phyloP scores from a whole-genome alignment of 2,113 vertebrate species.

The Orientallactaga bullata region DNA sequence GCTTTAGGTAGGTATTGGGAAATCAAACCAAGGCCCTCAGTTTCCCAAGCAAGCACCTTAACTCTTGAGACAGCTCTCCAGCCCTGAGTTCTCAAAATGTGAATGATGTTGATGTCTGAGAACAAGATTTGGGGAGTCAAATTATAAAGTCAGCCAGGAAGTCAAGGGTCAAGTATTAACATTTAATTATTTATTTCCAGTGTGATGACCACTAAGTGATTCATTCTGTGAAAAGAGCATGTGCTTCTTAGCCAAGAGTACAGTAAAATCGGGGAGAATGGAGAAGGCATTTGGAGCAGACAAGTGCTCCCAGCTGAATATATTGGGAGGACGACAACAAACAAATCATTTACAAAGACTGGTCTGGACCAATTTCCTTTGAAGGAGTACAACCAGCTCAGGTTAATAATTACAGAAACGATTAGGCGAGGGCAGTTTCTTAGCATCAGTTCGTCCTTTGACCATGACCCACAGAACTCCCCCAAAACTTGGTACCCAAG shows the following conservation, averaged over 20 bases:
- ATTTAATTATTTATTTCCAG: background rate
- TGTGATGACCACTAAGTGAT: background rate
- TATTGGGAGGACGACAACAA: background rate
- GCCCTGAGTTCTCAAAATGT: background rate
- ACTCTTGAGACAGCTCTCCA: no score
- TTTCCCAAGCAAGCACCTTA: no score
- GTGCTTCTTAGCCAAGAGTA: background rate
- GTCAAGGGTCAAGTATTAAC: background rate
- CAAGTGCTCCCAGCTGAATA: background rate
- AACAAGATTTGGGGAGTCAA: background rate
- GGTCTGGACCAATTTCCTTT: constrained; percentile 14
- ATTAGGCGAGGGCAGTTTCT: background rate
- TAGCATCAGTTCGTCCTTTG: constrained; percentile 4
- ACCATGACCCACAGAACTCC: background rate
- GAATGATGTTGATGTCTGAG: background rate
- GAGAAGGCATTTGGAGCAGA: background rate
- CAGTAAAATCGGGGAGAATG: background rate
- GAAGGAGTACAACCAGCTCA: constrained; percentile 14
- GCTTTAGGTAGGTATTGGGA: no score
- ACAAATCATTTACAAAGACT: background rate
- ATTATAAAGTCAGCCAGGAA: background rate
- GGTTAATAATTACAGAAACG: constrained; percentile 27
- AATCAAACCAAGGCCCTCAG: no score
- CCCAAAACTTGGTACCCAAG: background rate
- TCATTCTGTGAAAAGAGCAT: constrained; percentile 30